Percentiles rank a stretch among this genome's conserved stretches.
phyloP scores from a whole-genome alignment of 2,888 invertebrate species.

The Lithophane leautieri region DNA sequence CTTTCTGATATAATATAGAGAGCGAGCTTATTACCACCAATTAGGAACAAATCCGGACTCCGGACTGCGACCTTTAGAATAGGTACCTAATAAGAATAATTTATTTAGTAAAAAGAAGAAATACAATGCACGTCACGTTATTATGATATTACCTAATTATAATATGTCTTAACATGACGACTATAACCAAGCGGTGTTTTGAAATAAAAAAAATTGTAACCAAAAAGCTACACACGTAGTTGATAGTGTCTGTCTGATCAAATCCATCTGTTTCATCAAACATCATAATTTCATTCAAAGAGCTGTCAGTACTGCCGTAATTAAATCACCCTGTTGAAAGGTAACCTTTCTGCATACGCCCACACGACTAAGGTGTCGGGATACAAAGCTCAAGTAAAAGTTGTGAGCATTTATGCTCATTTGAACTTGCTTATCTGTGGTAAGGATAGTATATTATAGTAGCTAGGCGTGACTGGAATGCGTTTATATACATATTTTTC shows the following conservation, averaged over 20 bases:
- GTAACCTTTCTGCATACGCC: slow-evolving; percentile 12
- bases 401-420: slow-evolving; percentile 3
- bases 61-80: not conserved
- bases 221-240: not conserved
- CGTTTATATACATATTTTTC: not conserved
- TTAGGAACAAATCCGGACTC: not conserved
- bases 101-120: too few relatives aligned
- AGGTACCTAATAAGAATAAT: not conserved
- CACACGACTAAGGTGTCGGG: slow-evolving; percentile 14
- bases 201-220: not conserved
- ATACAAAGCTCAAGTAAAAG: slow-evolving; percentile 7
- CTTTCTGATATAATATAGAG: not conserved
- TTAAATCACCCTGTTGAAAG: slow-evolving; percentile 35
- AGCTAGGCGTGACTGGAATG: slow-evolving; percentile 15
- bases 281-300: slow-evolving; percentile 14
- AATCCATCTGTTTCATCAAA: not conserved
- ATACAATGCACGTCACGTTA: too few relatives aligned
- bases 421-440: slow-evolving; percentile 18
- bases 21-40: not conserved
- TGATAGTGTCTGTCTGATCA: not conserved
- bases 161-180: not conserved
- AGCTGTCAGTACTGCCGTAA: slow-evolving; percentile 26
- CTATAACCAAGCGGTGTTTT: too few relatives aligned
- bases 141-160: too few relatives aligned
- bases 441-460: not conserved